Percentiles rank a stretch among this genome's conserved stretches.
These are phyloP conservation scores for Pedetes capensis DNA, from an alignment of 2,113 vertebrate genomes.

Conservation along the genomic window DNA sequence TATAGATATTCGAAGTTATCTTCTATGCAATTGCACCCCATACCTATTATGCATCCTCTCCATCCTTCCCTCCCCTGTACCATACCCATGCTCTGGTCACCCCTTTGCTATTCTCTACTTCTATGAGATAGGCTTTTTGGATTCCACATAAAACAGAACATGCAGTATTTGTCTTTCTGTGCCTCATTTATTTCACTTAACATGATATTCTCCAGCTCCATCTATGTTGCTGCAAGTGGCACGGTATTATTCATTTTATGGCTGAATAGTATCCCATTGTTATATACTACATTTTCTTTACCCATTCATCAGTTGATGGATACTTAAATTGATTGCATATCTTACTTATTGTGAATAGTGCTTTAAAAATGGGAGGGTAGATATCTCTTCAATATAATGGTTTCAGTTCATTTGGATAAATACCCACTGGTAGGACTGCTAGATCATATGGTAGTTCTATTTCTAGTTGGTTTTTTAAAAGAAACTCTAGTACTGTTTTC, in stretches of 20 bases:
- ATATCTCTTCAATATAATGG: background rate
- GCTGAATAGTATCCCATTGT: background rate
- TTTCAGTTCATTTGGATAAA: background rate
- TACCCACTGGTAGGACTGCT: background rate
- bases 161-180: background rate
- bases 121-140: background rate
- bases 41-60: background rate
- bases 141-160: background rate
- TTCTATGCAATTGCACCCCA: background rate
- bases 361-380: background rate
- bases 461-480: background rate
- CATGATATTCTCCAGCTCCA: background rate
- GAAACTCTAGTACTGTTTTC: no score
- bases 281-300: background rate
- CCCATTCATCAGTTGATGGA: background rate
- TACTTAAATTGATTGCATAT: background rate
- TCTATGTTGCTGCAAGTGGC: background rate
- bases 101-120: background rate
- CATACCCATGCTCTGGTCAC: background rate
- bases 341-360: background rate
- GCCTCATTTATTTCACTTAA: background rate
- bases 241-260: background rate
- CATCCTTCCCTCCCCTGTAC: no score
- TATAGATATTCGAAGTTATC: background rate
- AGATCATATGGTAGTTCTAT: background rate